These are phyloP conservation scores for Caenorhabditis remanei DNA, from an alignment of 1,140 invertebrate species.

Conservation along the genomic window DNA sequence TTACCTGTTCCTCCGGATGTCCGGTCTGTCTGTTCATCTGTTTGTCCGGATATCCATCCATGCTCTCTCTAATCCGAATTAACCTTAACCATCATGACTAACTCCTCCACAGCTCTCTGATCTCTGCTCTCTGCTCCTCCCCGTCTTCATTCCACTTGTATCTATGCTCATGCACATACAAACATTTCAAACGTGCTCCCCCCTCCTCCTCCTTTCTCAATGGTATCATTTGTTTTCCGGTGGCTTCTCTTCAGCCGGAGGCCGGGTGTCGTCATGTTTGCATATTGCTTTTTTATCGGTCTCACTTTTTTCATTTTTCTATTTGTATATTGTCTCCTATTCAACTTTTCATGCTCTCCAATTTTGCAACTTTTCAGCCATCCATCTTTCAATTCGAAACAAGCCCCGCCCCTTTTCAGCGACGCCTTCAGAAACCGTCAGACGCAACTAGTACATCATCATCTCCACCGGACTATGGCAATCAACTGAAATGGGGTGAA, in stretches of 20 bases:
- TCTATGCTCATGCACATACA: constrained; percentile 17
- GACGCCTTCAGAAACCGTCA: not conserved
- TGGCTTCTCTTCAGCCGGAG: not conserved
- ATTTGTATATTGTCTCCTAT: not conserved
- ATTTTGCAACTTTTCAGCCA: not conserved
- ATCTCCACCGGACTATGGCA: constrained; percentile 7
- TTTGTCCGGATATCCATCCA: no score
- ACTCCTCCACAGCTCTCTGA: not conserved
- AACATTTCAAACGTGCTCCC: not conserved
- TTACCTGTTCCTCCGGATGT: no score
- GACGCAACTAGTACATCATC: not conserved
- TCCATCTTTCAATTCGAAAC: not conserved
- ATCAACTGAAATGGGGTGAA: constrained; percentile 53
- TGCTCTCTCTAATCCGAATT: no score
- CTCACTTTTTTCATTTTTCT: not conserved
- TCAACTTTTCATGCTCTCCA: not conserved
- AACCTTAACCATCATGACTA: no score
- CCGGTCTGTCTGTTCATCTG: no score
- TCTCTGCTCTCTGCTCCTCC: not conserved
- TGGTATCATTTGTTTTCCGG: constrained; percentile 48
- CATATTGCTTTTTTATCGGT: constrained; percentile 45
- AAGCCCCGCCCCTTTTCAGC: no score
- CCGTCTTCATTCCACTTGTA: not conserved
- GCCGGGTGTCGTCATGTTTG: constrained; percentile 35
- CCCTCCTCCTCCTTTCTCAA: not conserved